These are phyloP conservation scores for Bombycilla garrulus DNA, from an alignment of 2,113 vertebrate species.

Conservation along the genomic window DNA sequence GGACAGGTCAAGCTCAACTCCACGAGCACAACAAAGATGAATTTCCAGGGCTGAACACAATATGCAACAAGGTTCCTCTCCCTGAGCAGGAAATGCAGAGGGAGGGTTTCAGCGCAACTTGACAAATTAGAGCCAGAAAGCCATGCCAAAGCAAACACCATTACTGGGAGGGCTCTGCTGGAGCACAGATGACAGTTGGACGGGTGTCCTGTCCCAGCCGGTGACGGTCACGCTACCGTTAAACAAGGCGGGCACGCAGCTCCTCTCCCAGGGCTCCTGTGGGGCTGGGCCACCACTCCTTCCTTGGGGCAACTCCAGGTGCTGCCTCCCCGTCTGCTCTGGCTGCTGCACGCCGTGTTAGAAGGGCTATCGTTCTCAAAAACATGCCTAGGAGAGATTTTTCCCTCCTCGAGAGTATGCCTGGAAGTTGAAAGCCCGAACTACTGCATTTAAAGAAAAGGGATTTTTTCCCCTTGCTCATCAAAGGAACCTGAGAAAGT, in stretches of 20 bases:
- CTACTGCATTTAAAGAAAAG: background rate
- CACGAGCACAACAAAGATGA: background rate
- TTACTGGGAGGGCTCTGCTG: slow-evolving; percentile 34
- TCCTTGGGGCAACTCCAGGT: background rate
- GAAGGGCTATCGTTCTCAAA: background rate
- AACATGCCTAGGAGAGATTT: background rate
- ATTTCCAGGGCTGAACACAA: slow-evolving; percentile 51
- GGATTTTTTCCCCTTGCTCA: slow-evolving; percentile 45
- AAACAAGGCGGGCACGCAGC: background rate
- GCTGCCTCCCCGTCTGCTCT: background rate
- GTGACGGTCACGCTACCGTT: background rate
- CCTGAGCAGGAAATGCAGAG: slow-evolving; percentile 69
- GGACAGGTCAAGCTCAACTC: slow-evolving; percentile 32
- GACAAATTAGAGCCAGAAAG: slow-evolving; percentile 60
- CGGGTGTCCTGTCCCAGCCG: background rate
- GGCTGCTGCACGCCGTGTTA: background rate
- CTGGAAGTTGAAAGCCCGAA: slow-evolving; percentile 56
- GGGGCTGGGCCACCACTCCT: background rate
- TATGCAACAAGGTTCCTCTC: slow-evolving; percentile 34
- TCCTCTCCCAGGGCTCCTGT: background rate
- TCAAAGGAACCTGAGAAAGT: slow-evolving; percentile 54
- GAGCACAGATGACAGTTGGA: background rate
- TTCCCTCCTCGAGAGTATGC: slow-evolving; percentile 1
- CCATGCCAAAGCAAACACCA: slow-evolving; percentile 66
- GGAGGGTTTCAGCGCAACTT: slow-evolving; percentile 61